phyloP scores from a whole-genome alignment of 2,797 vertebrate species.

The Coccyzus lansbergi region DNA sequence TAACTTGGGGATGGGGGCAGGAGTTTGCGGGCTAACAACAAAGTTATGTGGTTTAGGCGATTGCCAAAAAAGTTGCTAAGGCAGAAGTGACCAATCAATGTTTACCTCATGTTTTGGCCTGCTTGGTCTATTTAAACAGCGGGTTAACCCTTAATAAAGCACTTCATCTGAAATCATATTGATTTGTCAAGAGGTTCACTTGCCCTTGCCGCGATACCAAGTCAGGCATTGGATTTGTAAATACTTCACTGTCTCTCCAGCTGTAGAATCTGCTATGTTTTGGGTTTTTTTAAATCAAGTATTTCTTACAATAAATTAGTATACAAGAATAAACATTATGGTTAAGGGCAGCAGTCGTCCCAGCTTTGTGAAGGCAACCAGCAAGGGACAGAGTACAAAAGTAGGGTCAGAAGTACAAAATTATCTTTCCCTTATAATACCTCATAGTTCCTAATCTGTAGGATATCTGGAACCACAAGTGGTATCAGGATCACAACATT shows the following conservation, averaged over 20 bases:
- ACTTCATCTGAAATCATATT: too few species aligned
- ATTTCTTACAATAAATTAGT: not conserved
- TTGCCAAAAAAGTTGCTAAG: too few species aligned
- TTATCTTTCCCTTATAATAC: rapidly evolving
- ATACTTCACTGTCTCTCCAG: not conserved
- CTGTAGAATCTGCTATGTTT: not conserved
- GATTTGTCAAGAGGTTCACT: too few species aligned
- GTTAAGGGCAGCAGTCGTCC: not conserved
- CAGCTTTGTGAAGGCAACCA: not conserved
- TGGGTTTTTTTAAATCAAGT: not conserved
- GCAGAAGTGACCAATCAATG: too few species aligned
- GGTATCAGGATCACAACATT: not conserved
- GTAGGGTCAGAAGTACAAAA: not conserved
- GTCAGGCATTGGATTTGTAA: not conserved
- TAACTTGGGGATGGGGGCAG: too few species aligned
- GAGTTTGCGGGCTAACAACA: too few species aligned
- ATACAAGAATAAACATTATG: not conserved
- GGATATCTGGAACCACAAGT: not conserved
- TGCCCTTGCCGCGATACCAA: too few species aligned
- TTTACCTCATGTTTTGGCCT: too few species aligned
- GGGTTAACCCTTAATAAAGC: too few species aligned
- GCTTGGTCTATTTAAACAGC: too few species aligned
- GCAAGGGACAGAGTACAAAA: not conserved
- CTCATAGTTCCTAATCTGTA: not conserved
- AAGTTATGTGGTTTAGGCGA: too few species aligned